Conservation (phyloP, 1,140 invertebrate genomes). For the Drosophila burlai region DNA sequence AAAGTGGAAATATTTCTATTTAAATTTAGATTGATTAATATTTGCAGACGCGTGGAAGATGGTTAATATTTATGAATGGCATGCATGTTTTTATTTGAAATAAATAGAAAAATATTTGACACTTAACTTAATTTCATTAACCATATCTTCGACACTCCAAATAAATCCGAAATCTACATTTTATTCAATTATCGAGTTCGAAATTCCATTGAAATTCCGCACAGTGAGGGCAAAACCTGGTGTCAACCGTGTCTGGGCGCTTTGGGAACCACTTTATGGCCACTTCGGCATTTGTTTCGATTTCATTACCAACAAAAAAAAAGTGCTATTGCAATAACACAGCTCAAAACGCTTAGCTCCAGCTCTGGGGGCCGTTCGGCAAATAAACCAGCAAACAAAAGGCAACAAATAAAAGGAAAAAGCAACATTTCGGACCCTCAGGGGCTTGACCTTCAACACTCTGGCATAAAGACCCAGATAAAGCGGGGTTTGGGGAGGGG, state of each 20-base stretch:
- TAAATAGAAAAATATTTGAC: too few species aligned
- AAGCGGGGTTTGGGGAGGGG: slow-evolving; percentile 1
- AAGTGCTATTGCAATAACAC: slow-evolving; percentile 66
- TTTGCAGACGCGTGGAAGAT: neutral
- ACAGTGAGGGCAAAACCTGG: neutral
- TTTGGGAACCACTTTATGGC: slow-evolving; percentile 30
- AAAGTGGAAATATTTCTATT: neutral
- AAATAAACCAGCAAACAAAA: slow-evolving; percentile 37
- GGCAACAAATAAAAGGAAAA: slow-evolving; percentile 9
- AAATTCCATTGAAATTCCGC: slow-evolving; percentile 5
- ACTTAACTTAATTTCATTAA: too few species aligned
- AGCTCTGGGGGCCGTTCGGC: slow-evolving; percentile 24
- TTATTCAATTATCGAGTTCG: neutral
- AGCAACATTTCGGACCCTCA: slow-evolving; percentile 28
- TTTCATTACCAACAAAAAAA: slow-evolving; percentile 62
- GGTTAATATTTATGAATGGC: neutral
- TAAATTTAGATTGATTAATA: neutral
- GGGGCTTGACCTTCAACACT: slow-evolving; percentile 59
- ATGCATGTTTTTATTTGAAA: too few species aligned
- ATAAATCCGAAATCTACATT: neutral
- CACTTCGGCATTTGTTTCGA: slow-evolving; percentile 42
- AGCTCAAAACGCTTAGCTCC: slow-evolving; percentile 47
- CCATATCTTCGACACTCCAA: too few species aligned
- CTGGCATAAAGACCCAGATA: slow-evolving; percentile 30
- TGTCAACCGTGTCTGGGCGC: neutral